Evolutionary conservation across 23 tunicate species (phyloP).

Genomic region (Trididemnum clinides): DNA sequence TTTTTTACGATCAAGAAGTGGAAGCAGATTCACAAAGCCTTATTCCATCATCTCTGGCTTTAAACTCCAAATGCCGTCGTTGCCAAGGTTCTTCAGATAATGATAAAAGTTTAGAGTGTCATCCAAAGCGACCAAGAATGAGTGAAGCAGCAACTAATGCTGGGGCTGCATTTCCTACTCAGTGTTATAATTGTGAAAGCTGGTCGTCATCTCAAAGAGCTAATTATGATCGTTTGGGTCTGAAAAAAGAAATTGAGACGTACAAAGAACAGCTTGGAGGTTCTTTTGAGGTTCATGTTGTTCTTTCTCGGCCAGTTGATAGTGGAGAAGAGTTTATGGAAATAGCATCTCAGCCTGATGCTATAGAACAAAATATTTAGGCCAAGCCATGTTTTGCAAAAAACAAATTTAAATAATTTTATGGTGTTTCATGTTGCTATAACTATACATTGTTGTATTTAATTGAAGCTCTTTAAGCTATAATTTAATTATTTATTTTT

Average conservation of each 20-base stretch:
- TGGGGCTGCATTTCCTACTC: not conserved
- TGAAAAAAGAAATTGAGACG: slow-evolving; percentile 45
- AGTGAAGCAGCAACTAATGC: not conserved
- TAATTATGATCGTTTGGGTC: slow-evolving; percentile 45
- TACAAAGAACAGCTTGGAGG: slow-evolving; percentile 40
- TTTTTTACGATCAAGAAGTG: slow-evolving; percentile 44
- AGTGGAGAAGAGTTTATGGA: slow-evolving; percentile 76
- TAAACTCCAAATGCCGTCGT: slow-evolving; percentile 5
- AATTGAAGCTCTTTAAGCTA: too few species aligned
- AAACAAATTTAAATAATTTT: too few species aligned
- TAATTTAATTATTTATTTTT: too few species aligned
- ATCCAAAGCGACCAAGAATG: not conserved
- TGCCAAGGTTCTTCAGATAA: slow-evolving; percentile 2
- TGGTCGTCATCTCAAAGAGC: slow-evolving; percentile 48
- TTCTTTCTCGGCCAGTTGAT: slow-evolving; percentile 77
- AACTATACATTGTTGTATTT: too few species aligned
- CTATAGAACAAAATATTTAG: slow-evolving; percentile 48
- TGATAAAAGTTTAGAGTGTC: not conserved
- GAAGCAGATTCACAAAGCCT: not conserved
- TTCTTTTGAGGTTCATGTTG: slow-evolving; percentile 68
- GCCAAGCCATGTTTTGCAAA: too few species aligned
- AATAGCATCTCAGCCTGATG: slow-evolving; percentile 71
- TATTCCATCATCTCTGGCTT: too few species aligned
- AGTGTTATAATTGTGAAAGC: slow-evolving; percentile 24
- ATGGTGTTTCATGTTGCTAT: too few species aligned